Conservation (phyloP, 2,888 invertebrate genomes). For the Acleris laterana region DNA sequence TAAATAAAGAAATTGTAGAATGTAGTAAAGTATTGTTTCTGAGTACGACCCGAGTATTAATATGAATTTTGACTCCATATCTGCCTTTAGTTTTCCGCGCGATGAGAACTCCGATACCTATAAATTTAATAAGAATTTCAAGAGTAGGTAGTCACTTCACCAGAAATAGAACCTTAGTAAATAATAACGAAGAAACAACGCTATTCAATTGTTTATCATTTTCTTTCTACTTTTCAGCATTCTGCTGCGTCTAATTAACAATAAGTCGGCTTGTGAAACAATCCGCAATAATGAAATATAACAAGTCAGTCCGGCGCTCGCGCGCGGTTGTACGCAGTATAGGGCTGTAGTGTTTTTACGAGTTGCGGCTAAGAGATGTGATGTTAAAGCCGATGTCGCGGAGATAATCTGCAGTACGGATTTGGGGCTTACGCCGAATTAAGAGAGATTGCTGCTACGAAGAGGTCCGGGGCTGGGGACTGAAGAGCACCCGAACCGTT, state of each 20-base stretch:
- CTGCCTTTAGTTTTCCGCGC: no score
- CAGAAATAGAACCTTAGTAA: no score
- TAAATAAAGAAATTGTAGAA: no score
- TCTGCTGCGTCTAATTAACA: background rate
- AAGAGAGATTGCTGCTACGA: conserved; percentile 48
- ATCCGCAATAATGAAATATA: background rate
- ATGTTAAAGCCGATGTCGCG: conserved; percentile 43
- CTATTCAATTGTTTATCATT: no score
- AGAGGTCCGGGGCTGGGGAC: conserved; percentile 41
- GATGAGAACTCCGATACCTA: no score
- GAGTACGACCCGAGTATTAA: background rate
- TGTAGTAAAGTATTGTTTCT: no score
- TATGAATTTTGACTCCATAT: background rate
- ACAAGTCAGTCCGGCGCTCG: background rate
- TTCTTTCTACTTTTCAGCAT: background rate
- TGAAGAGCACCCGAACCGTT: conserved; percentile 47
- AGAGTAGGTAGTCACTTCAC: no score
- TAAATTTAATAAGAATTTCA: no score
- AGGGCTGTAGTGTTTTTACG: conserved; percentile 37
- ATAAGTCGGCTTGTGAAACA: background rate
- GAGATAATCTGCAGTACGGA: conserved; percentile 52
- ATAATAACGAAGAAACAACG: no score
- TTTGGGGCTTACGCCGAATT: conserved; percentile 54
- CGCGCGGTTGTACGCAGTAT: background rate
- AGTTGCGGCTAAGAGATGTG: conserved; percentile 38